Percentiles rank a stretch among this genome's conserved stretches.
phyloP scores from a whole-genome alignment of 2,797 vertebrate genomes.

The Selene dorsalis region DNA sequence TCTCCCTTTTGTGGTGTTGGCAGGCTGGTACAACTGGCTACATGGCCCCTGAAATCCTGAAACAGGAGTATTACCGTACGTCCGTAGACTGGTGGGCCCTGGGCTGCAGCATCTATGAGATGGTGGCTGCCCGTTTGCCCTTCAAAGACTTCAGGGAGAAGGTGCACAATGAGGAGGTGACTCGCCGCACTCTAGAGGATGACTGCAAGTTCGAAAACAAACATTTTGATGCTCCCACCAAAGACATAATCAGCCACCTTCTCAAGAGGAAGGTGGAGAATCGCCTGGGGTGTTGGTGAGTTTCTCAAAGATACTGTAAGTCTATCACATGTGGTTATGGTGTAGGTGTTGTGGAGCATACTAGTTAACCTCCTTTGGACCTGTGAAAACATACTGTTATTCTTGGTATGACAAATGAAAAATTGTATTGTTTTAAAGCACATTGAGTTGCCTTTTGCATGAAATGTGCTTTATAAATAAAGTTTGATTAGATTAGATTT shows the following conservation, averaged over 20 bases:
- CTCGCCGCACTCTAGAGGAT: conserved; percentile 89
- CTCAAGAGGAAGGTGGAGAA: conserved; percentile 86
- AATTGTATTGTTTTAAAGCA: too few relatives aligned
- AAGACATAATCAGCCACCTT: conserved; percentile 87
- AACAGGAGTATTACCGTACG: conserved; percentile 86
- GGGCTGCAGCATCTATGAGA: conserved; percentile 94
- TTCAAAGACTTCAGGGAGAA: conserved; percentile 93
- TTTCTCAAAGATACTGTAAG: conserved; percentile 1
- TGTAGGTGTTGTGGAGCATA: neutral
- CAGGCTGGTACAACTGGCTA: conserved; percentile 83
- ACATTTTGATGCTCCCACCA: conserved; percentile 85
- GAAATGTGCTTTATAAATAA: too few relatives aligned
- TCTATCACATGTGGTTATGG: neutral
- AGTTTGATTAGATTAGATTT: too few relatives aligned
- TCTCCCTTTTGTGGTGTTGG: neutral
- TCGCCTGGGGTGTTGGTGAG: conserved; percentile 91
- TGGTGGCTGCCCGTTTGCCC: conserved; percentile 90
- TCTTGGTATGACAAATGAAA: neutral
- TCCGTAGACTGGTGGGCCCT: conserved; percentile 95
- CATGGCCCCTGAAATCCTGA: conserved; percentile 84
- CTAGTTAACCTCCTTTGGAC: neutral
- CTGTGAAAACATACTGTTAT: neutral
- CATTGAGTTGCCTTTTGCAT: too few relatives aligned
- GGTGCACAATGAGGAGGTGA: conserved; percentile 88
- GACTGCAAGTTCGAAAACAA: conserved; percentile 87